Conservation (phyloP, 1,140 invertebrate genomes). For the Meteorus sp. region DNA sequence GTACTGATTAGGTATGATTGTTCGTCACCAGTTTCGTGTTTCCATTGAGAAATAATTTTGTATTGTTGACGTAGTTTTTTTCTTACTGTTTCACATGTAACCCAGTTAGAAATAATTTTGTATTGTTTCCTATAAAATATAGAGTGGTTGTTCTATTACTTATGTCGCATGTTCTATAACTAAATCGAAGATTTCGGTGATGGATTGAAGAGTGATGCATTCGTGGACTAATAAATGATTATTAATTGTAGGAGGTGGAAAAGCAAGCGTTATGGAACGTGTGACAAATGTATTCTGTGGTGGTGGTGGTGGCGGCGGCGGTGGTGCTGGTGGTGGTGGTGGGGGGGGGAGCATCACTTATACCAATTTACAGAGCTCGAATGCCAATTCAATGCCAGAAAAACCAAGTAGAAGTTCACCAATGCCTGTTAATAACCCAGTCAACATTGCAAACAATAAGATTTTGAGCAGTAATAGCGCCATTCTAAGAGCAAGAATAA, state of each 20-base stretch:
- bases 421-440: conserved; percentile 29
- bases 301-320: conserved; percentile 51
- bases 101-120: too few relatives aligned
- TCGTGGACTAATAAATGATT: background rate
- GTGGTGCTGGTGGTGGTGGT: conserved; percentile 61
- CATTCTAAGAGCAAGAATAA: conserved; percentile 38
- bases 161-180: too few relatives aligned
- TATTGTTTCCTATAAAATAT: too few relatives aligned
- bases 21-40: too few relatives aligned
- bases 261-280: conserved; percentile 78
- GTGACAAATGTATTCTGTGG: conserved; percentile 83
- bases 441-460: conserved; percentile 44
- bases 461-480: conserved; percentile 38
- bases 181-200: background rate
- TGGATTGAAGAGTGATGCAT: background rate
- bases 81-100: too few relatives aligned
- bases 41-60: too few relatives aligned
- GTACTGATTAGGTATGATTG: too few relatives aligned
- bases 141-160: too few relatives aligned
- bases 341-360: conserved; percentile 50
- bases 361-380: conserved; percentile 48
- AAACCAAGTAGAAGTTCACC: conserved; percentile 58
- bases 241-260: conserved; percentile 48
- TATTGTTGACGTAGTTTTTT: too few relatives aligned
- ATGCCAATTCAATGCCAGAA: conserved; percentile 54